Conservation (phyloP, 2,113 vertebrate genomes). For the Rallus limicola region DNA sequence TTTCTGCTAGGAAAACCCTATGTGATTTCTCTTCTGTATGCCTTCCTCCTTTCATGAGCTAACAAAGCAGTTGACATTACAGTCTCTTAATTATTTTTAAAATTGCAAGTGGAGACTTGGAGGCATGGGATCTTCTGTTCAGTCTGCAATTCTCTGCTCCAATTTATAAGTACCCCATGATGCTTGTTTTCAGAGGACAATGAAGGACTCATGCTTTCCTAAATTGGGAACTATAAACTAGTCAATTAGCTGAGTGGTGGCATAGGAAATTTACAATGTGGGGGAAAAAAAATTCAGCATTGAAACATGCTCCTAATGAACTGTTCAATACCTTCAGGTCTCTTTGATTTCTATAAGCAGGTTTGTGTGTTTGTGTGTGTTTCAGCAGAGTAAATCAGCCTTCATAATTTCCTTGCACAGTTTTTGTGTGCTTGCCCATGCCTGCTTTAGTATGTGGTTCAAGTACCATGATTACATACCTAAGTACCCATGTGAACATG, state of each 20-base stretch:
- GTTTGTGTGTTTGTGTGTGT: background rate
- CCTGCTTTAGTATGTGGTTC: background rate
- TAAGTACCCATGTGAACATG: background rate
- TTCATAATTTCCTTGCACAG: background rate
- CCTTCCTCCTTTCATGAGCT: background rate
- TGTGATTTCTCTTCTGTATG: background rate
- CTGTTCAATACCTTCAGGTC: background rate
- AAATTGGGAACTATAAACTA: background rate
- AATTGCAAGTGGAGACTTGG: background rate
- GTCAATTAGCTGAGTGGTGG: background rate
- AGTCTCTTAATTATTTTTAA: background rate
- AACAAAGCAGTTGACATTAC: background rate
- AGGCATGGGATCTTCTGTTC: background rate
- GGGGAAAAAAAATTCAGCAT: background rate
- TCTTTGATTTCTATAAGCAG: background rate
- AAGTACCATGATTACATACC: background rate
- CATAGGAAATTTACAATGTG: background rate
- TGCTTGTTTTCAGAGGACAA: background rate
- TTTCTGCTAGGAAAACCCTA: background rate
- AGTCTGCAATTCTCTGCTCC: background rate
- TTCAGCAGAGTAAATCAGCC: background rate
- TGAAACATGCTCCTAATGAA: background rate
- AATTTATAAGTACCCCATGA: background rate
- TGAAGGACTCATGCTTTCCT: background rate
- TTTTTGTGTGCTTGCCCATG: background rate